These are phyloP conservation scores for Heliconius erato DNA, from an alignment of 2,888 invertebrate genomes.

Conservation along the genomic window DNA sequence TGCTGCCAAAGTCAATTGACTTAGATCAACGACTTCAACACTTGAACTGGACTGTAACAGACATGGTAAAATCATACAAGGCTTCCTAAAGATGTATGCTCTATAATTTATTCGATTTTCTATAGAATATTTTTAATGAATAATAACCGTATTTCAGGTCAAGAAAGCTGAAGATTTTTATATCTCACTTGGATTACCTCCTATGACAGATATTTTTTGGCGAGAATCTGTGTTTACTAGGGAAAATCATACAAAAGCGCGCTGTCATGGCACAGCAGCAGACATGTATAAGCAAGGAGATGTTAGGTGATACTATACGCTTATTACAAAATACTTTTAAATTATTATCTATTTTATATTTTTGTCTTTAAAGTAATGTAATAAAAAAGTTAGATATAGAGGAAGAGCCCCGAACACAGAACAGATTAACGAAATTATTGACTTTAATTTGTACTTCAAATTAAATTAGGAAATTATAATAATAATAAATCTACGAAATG, in stretches of 20 bases:
- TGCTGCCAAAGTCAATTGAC: constrained; percentile 82
- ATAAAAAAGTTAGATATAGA: neutral
- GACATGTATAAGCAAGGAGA: constrained; percentile 89
- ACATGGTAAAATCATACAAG: constrained; percentile 80
- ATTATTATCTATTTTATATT: too few relatives aligned
- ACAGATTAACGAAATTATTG: too few relatives aligned
- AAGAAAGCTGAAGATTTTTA: constrained; percentile 89
- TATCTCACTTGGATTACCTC: constrained; percentile 87
- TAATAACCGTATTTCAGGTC: constrained; percentile 63
- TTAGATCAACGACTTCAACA: constrained; percentile 82
- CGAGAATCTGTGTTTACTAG: constrained; percentile 82
- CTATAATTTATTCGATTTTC: neutral
- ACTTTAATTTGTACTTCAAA: too few relatives aligned
- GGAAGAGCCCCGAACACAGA: too few relatives aligned
- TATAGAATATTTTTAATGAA: neutral
- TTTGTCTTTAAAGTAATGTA: too few relatives aligned
- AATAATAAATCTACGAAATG: too few relatives aligned
- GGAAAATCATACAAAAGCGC: constrained; percentile 59
- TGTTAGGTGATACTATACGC: constrained; percentile 81
- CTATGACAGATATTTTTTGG: constrained; percentile 88
- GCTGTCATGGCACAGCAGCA: constrained; percentile 90
- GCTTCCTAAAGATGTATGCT: neutral
- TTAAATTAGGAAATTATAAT: too few relatives aligned
- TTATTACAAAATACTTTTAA: too few relatives aligned
- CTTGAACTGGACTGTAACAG: constrained; percentile 84